Evolutionary conservation across 2,888 invertebrate species (phyloP).

Genomic region (Neoaliturus tenellus): DNA sequence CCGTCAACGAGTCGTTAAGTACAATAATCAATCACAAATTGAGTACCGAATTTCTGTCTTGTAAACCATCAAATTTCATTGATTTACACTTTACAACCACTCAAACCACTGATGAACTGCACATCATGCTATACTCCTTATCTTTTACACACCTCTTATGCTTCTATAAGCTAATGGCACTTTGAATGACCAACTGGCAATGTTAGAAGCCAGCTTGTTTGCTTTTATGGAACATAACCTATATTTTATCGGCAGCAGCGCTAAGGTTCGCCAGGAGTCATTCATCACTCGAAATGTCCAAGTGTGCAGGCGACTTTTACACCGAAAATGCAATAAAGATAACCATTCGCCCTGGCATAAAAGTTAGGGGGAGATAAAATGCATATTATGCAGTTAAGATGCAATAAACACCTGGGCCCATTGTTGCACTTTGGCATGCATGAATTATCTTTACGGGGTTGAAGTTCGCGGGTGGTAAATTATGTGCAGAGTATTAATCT

Average conservation of each 20-base stretch:
- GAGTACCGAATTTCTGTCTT: no score
- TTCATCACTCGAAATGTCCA: background rate
- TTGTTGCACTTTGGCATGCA: background rate
- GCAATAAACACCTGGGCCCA: background rate
- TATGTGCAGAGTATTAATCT: no score
- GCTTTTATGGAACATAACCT: conserved; percentile 19
- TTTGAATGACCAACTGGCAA: background rate
- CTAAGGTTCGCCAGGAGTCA: background rate
- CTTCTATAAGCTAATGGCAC: background rate
- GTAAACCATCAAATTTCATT: no score
- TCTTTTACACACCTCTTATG: no score
- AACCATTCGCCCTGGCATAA: background rate
- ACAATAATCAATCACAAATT: no score
- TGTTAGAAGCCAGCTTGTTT: background rate
- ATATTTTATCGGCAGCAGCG: background rate
- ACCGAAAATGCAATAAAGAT: background rate
- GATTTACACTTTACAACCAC: no score
- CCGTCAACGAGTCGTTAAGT: no score
- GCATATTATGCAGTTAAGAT: background rate
- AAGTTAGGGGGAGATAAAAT: background rate
- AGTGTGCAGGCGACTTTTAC: background rate
- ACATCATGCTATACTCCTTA: no score
- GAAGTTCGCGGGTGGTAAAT: no score
- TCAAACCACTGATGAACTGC: no score
- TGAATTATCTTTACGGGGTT: no score